Evolutionary conservation across 2,797 vertebrate genomes (phyloP).

Genomic region (Oreochromis mossambicus): DNA sequence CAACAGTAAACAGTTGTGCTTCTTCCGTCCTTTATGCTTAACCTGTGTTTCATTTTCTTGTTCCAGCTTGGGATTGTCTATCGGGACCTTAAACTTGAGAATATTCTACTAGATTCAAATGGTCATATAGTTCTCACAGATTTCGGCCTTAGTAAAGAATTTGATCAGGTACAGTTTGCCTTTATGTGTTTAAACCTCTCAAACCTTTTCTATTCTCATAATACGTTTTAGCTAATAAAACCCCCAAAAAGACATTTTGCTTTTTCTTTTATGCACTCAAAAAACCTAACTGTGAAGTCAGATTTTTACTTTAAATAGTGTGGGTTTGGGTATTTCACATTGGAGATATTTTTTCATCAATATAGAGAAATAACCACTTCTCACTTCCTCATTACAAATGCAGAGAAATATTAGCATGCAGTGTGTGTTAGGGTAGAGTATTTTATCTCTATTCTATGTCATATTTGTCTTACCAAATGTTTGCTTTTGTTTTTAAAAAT

Average conservation of each 20-base stretch:
- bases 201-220: background rate
- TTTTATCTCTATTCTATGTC: background rate
- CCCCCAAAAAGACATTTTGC: background rate
- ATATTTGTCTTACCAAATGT: background rate
- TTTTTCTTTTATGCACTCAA: background rate
- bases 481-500: background rate
- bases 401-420: background rate
- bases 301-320: background rate
- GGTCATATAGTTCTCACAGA: constrained; percentile 97
- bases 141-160: constrained; percentile 98
- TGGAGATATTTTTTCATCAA: background rate
- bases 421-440: background rate
- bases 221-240: background rate
- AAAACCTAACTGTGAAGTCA: background rate
- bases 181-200: background rate
- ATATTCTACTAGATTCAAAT: constrained; percentile 92
- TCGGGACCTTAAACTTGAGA: constrained; percentile 97
- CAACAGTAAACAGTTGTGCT: background rate
- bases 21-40: background rate
- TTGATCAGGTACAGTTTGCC: constrained; percentile 87
- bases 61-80: constrained; percentile 96
- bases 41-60: constrained; percentile 3
- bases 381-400: background rate
- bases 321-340: background rate
- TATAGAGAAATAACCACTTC: background rate